phyloP scores from a whole-genome alignment of 30 jellyfish, hydroid and myxozoan genomes.

The Catostylus mosaicus region DNA sequence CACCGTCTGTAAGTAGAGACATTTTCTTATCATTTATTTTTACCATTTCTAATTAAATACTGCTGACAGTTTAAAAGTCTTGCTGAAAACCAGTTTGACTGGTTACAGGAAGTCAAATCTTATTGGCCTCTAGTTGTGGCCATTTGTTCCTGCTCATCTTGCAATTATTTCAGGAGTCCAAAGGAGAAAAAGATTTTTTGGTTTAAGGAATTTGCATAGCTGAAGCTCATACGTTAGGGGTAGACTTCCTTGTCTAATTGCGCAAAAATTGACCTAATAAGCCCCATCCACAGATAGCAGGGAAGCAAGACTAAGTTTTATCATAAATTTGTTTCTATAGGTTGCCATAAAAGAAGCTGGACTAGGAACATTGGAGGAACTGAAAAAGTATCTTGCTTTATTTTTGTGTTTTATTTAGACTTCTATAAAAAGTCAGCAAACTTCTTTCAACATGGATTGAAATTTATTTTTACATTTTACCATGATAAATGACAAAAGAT shows the following conservation, averaged over 20 bases:
- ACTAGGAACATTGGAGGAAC: constrained; percentile 79
- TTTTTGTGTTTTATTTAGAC: not conserved
- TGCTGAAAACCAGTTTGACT: too few species aligned
- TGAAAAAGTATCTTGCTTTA: constrained; percentile 60
- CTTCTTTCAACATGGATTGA: not conserved
- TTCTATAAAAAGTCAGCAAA: not conserved
- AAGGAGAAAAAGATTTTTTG: too few species aligned
- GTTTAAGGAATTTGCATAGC: too few species aligned
- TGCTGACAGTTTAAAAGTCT: too few species aligned
- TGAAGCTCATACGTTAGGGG: too few species aligned
- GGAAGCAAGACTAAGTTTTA: not conserved
- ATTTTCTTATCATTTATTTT: not conserved
- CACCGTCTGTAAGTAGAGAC: constrained; percentile 81
- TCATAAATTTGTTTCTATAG: too few species aligned
- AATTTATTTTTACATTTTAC: too few species aligned
- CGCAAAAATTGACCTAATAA: not conserved
- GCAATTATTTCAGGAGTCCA: too few species aligned
- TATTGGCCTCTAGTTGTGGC: too few species aligned
- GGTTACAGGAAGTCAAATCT: too few species aligned
- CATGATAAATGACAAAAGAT: not conserved
- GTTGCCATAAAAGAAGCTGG: constrained; percentile 93
- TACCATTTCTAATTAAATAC: too few species aligned
- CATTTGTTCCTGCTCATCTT: too few species aligned
- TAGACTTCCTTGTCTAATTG: not conserved
- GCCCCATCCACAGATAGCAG: not conserved